Base-by-base conservation (phyloP, 2,888 invertebrate genomes). In the Punctoribates punctum region DNA sequence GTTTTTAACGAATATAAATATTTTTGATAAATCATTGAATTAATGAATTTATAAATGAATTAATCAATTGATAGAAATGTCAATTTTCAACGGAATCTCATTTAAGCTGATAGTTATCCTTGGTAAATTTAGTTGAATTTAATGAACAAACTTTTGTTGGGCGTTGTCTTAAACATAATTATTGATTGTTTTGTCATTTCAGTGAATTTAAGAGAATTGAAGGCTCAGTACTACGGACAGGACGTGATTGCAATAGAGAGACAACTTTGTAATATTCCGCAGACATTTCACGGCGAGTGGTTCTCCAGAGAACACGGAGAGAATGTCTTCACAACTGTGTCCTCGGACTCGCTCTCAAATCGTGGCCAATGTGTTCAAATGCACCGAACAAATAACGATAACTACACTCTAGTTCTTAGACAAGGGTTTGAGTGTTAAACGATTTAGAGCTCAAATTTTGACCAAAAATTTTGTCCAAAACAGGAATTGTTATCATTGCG, bases 301-400 rank as follows among this genome's bases (percentile, higher is more conserved):
- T 95, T 93, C 85, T 94, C 93, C 2, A 91, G 93, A 87, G 94
- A 95, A 87, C 89, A 89, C 85, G 93, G 93, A 13, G 86, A 87
- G 81, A 92, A 93, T 81, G 93, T 92, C 0, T 86, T 90, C 70
- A 94, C 93, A 0, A 90, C 91, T 82, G 89, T 95, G 74, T 91
- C 94, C 85, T 90, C 90, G 0, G 89, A 88, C 77, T 88, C 88
- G 60, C 93, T 94, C 91, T 88, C 90, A 11, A 87, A 87, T 80
- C 87, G 82, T 82, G 93, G 93, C 1, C 57, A 73, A 29, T 80
- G 80, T 75, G n/a, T 78, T n/a, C 79, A 80, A 73, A 62, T 81
- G 73, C 20, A 92, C 8, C 88, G 89, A 79, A 88, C 91, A 79
- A 86, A 88, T 81, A 89, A 91, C 82, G 90, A 90, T 80, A 93